Evolutionary conservation across 2,113 vertebrate genomes (phyloP).

Genomic region (Calonectris borealis): DNA sequence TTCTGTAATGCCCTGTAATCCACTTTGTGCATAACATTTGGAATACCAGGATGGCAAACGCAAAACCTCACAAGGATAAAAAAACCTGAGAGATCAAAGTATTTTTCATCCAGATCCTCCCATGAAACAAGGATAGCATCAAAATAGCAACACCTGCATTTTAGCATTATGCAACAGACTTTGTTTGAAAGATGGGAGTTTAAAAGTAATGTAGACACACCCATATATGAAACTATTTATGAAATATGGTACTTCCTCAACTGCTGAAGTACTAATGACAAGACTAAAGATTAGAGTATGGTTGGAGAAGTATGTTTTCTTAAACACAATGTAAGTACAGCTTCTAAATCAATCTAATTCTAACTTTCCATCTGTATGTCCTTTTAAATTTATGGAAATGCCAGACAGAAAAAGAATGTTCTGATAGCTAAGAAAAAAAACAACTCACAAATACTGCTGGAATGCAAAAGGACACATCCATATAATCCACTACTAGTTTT

Average conservation of each 20-base stretch:
- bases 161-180: neutral
- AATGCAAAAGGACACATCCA: neutral
- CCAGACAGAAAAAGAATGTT: neutral
- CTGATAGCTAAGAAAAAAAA: neutral
- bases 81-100: neutral
- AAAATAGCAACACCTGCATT: neutral
- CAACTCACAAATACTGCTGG: neutral
- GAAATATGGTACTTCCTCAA: neutral
- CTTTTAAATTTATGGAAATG: neutral
- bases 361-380: neutral
- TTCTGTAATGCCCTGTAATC: slow-evolving; percentile 33
- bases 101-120: neutral
- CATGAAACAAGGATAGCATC: neutral
- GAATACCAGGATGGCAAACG: neutral
- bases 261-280: neutral
- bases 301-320: neutral
- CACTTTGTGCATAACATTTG: slow-evolving; percentile 9
- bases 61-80: neutral
- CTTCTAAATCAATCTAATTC: neutral
- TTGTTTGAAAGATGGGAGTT: neutral
- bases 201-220: neutral
- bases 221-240: neutral
- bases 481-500: neutral
- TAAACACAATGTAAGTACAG: neutral
- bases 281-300: neutral